A percentile compares a stretch with the other conserved stretches of the same genome.
These are phyloP conservation scores for Neodon shergylaensis DNA, from an alignment of 2,113 vertebrate genomes.

Conservation along the genomic window DNA sequence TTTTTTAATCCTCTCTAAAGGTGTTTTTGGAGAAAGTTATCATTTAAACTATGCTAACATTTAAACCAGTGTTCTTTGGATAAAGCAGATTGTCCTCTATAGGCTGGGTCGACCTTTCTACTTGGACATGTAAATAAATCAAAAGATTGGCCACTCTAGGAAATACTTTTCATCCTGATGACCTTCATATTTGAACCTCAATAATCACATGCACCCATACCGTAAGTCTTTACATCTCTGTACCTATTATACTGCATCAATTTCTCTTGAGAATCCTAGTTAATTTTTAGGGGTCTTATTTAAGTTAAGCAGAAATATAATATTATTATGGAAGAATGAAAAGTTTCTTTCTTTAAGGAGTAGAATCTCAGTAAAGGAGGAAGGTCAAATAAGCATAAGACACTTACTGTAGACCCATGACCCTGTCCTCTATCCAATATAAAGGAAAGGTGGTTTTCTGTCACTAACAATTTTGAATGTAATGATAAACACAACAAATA, in stretches of 20 bases:
- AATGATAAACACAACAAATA: background rate
- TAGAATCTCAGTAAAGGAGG: background rate
- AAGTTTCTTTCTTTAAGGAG: background rate
- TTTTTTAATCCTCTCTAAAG: background rate
- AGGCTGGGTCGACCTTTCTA: background rate
- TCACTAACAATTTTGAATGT: constrained; percentile 3
- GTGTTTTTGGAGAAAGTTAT: background rate
- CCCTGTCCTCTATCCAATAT: background rate
- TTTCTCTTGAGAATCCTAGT: background rate
- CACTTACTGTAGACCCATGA: background rate
- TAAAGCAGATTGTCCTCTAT: background rate
- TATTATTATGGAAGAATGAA: background rate
- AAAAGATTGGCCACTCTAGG: background rate
- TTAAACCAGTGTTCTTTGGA: background rate
- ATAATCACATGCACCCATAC: background rate
- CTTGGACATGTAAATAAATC: background rate
- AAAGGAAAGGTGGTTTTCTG: background rate
- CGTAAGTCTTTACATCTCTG: background rate
- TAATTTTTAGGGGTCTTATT: background rate
- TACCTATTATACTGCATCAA: background rate
- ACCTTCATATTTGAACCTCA: background rate
- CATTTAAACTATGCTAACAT: background rate
- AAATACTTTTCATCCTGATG: background rate
- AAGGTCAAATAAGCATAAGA: background rate
- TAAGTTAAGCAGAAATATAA: background rate